phyloP scores from a whole-genome alignment of 1,140 invertebrate species.

The Bombus consobrinus region DNA sequence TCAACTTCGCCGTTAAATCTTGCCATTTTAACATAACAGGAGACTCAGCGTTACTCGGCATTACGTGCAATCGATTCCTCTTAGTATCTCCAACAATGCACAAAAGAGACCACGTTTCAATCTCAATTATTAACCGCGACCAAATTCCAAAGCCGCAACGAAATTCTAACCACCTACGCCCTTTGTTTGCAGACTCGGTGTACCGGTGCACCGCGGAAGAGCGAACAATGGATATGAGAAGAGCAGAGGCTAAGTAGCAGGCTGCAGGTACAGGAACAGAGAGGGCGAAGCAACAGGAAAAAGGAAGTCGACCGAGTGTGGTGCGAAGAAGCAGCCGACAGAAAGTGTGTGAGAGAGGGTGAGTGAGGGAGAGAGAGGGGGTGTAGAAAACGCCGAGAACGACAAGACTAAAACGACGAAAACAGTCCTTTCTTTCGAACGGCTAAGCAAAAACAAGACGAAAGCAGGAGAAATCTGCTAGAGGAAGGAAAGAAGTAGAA shows the following conservation, averaged over 20 bases:
- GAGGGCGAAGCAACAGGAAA: constrained; percentile 43
- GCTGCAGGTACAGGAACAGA: constrained; percentile 66
- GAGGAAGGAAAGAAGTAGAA: no score
- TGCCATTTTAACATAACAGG: no score
- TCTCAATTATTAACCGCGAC: neutral
- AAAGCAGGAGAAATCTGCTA: no score
- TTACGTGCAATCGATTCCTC: neutral
- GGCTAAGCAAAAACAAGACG: neutral
- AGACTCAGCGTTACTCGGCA: no score
- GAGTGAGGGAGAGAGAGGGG: no score
- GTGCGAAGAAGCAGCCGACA: neutral
- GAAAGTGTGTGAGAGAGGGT: neutral
- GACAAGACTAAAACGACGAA: no score
- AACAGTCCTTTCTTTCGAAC: neutral
- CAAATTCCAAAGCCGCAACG: neutral
- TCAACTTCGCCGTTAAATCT: no score
- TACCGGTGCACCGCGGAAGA: constrained; percentile 68
- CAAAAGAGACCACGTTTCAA: neutral
- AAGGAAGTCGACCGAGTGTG: constrained; percentile 21
- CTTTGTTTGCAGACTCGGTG: constrained; percentile 68
- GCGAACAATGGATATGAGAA: constrained; percentile 72
- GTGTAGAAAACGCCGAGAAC: neutral
- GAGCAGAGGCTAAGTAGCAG: constrained; percentile 73
- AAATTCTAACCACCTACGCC: neutral
- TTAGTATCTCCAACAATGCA: neutral